Evolutionary conservation across 35 echinoderm and acorn worm species (phyloP).

Genomic region (Acanthaster planci): DNA sequence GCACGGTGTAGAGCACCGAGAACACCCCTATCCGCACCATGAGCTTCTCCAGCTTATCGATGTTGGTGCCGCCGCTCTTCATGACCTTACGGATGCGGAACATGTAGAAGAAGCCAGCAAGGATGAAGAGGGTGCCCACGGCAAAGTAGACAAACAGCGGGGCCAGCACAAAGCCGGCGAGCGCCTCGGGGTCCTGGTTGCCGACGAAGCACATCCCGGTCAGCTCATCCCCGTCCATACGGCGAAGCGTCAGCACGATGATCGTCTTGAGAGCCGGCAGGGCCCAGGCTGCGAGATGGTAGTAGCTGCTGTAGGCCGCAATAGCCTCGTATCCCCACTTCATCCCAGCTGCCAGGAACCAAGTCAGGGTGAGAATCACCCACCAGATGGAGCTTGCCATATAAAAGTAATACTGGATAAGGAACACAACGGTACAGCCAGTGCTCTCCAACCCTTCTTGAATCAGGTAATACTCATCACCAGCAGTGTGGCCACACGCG

Average conservation of each 20-base stretch:
- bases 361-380: constrained; percentile 95
- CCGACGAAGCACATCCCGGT: constrained; percentile 97
- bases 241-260: constrained; percentile 68
- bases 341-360: constrained; percentile 94
- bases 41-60: constrained; percentile 95
- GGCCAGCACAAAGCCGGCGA: constrained; percentile 79
- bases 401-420: constrained; percentile 98
- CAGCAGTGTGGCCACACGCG: constrained; percentile 73
- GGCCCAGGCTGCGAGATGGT: constrained; percentile 92
- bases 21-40: constrained; percentile 98
- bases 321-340: constrained; percentile 99
- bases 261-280: constrained; percentile 87
- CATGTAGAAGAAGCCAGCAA: constrained; percentile 88
- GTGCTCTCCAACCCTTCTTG: constrained; percentile 96
- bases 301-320: constrained; percentile 96
- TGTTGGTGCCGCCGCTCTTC: constrained; percentile 95
- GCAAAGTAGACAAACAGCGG: constrained; percentile 87
- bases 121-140: constrained; percentile 86
- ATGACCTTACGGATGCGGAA: constrained; percentile 95
- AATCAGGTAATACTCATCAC: constrained; percentile 70
- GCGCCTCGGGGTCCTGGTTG: constrained; percentile 72
- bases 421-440: constrained; percentile 97
- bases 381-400: constrained; percentile 99
- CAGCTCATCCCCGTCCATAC: constrained; percentile 91
- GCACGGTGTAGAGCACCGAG: constrained; percentile 94